Evolutionary conservation across 2,113 vertebrate genomes (phyloP).

Genomic region (Spilogale gracilis): DNA sequence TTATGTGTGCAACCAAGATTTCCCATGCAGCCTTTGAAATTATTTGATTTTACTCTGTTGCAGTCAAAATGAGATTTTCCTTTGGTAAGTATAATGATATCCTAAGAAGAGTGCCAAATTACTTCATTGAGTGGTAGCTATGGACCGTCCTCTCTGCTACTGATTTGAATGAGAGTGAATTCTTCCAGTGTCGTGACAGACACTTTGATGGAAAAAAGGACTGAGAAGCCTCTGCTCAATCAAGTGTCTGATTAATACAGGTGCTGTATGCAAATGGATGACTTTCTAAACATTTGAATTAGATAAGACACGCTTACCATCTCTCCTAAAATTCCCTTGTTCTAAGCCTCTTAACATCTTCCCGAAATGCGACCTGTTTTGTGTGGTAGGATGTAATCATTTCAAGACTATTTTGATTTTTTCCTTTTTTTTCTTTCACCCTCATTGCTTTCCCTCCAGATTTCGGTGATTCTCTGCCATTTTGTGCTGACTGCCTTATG

Average conservation of each 20-base stretch:
- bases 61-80: conserved; percentile 72
- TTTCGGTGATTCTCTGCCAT: background rate
- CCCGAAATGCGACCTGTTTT: background rate
- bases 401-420: background rate
- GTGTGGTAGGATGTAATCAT: background rate
- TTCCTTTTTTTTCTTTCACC: background rate
- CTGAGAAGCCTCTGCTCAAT: conserved; percentile 42
- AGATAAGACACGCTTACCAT: background rate
- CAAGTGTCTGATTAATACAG: conserved; percentile 68
- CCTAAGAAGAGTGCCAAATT: conserved; percentile 65
- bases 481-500: conserved; percentile 1
- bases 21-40: conserved; percentile 7
- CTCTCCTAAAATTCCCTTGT: background rate
- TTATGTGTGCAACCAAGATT: conserved; percentile 36
- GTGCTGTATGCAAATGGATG: conserved; percentile 63
- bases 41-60: conserved; percentile 58
- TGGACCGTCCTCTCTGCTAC: conserved; percentile 28
- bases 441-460: background rate
- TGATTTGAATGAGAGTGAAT: conserved; percentile 23
- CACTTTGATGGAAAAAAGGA: background rate
- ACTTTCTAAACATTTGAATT: conserved; percentile 64
- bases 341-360: conserved; percentile 21
- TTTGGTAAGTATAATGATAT: conserved; percentile 70
- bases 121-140: conserved; percentile 53
- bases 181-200: background rate